Base-by-base conservation (phyloP, 2,113 vertebrate genomes). In the Erinaceus europaeus region DNA sequence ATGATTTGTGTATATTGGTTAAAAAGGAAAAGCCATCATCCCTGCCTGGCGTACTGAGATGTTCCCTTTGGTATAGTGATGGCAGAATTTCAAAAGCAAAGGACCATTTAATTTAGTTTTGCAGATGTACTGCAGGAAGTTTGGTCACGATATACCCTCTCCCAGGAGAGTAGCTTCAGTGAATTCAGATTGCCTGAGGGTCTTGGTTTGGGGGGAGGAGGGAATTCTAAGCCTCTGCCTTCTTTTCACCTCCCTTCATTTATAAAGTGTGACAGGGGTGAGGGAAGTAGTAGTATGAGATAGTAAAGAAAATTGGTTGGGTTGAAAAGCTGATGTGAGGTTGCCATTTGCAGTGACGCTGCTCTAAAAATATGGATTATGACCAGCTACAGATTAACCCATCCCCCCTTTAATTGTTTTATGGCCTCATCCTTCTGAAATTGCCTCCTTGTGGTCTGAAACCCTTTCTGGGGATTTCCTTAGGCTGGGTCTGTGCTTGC, bases 71-170 rank as follows among this genome's bases (percentile, higher is more conserved):
- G 89, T 85, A 90, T 57, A 69, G 71, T 80, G 83, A 91, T 94
- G 90, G 90, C 90, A 91, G 76, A 36, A 78, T 90, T 93, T 94
- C 90, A 93, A 90, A 95, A 78, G 62, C 23, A 4, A 84, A 92
- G 85, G 90, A 69, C 89, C 82, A 88, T 94, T 96, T 95, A 91
- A 95, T 95, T 94, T 95, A 95, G 94, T 96, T 95, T 96, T 94
- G 95, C 87, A 92, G 87, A 93, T 92, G 90, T 90, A 55, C 53
- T 75, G 53, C n/a, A 55, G 74, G 78, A 84, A 91, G 72, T 87
- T 89, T 88, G 89, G 90, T 93, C 90, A 92, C 90, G 94, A 93
- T 95, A 77, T 90, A 78, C 72, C 89, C 86, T 90, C 89, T 93
- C 89, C 89, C 18, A 6, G 92, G 93, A 94, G 92, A 85, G 59